Percentiles rank a stretch among this genome's conserved stretches.
Evolutionary conservation across 1,140 invertebrate genomes (phyloP).

Genomic region (Mercenaria mercenaria): DNA sequence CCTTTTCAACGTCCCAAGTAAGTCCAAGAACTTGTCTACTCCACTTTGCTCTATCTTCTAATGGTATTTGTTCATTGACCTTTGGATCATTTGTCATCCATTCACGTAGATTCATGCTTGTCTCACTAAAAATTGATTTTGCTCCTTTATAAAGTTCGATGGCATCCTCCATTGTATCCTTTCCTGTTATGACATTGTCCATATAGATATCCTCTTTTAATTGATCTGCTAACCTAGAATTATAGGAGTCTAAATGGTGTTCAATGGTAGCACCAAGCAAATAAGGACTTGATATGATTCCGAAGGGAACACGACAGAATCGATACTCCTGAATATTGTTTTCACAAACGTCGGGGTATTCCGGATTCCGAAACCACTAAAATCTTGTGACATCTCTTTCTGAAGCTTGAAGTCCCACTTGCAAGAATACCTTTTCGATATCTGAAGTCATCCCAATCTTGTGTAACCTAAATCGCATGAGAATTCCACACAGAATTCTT

Average conservation of each 20-base stretch:
- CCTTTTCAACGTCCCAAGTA: neutral
- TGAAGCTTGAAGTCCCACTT: conserved; percentile 3
- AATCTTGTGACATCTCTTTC: conserved; percentile 35
- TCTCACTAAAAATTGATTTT: conserved; percentile 15
- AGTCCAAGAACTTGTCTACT: neutral
- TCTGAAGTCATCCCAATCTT: neutral
- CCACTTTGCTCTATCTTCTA: neutral
- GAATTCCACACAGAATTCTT: conserved; percentile 17
- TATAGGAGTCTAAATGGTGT: neutral
- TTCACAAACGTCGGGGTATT: neutral
- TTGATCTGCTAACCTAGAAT: neutral
- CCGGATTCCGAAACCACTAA: neutral
- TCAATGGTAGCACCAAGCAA: conserved; percentile 39
- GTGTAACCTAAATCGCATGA: neutral
- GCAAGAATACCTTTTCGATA: conserved; percentile 12
- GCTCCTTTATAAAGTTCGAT: neutral
- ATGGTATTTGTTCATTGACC: neutral
- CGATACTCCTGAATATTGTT: conserved; percentile 48
- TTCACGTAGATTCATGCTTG: conserved; percentile 33
- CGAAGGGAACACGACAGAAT: conserved; percentile 48
- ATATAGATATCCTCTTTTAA: conserved; percentile 25
- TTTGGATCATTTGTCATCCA: neutral
- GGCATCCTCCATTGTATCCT: conserved; percentile 12
- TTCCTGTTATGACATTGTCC: conserved; percentile 18
- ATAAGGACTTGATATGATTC: conserved; percentile 46